A percentile compares a stretch with the other conserved stretches of the same genome.
phyloP scores from a whole-genome alignment of 2,888 invertebrate species.

The Oscheius sp. region DNA sequence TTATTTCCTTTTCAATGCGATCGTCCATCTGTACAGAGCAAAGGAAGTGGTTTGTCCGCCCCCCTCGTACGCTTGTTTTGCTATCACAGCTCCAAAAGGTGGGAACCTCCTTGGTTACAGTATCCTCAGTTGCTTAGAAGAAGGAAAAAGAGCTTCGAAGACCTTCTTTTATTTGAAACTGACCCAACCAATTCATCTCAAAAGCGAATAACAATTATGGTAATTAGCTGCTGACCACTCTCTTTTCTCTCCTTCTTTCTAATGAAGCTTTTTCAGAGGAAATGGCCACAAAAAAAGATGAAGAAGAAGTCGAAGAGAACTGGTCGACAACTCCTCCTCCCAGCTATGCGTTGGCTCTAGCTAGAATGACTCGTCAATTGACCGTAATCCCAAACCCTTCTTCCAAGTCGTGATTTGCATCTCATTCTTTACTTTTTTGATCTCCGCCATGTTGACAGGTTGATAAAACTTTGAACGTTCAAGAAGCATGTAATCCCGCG shows the following conservation, averaged over 20 bases:
- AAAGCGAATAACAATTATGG: background rate
- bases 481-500: background rate
- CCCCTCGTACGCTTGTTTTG: slow-evolving; percentile 38
- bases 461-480: too few species aligned
- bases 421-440: too few species aligned
- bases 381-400: background rate
- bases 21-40: slow-evolving; percentile 36
- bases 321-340: slow-evolving; percentile 3
- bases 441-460: too few species aligned
- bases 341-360: slow-evolving; percentile 10
- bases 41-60: slow-evolving; percentile 39
- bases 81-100: slow-evolving; percentile 29
- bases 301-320: background rate
- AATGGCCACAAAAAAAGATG: too few species aligned
- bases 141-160: background rate
- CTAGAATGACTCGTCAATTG: slow-evolving; percentile 8
- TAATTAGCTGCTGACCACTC: too few species aligned
- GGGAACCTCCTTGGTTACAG: too few species aligned
- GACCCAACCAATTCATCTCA: background rate
- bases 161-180: background rate
- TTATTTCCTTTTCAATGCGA: slow-evolving; percentile 50
- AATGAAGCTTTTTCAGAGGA: too few species aligned
- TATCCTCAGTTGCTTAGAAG: too few species aligned
- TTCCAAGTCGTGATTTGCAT: too few species aligned
- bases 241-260: too few species aligned